Base-by-base conservation (phyloP, 1,140 invertebrate genomes). In the Aphelenchoides besseyi region DNA sequence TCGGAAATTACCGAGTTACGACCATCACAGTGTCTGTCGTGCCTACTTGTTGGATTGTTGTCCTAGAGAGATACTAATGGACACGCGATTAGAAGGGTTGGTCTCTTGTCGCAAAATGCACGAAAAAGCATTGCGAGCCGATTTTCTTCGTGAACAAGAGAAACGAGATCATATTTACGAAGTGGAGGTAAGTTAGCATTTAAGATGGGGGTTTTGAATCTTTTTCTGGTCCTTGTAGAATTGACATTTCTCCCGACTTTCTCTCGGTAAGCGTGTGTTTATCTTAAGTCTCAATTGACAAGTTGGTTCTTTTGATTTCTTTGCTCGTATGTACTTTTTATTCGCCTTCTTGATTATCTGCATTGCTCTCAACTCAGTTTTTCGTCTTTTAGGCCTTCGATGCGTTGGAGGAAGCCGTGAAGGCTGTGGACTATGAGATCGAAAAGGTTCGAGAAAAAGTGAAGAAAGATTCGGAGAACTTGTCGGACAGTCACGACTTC, bases 121-220 rank as follows among this genome's bases (percentile, higher is more conserved):
- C 52, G 81, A 82, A 69, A 74, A 80, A n/a, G 81, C 81, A 9
- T 81, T 83, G 33, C 80, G 76, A 62, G 83, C 75, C 23, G 81
- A 82, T 28, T 82, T 73, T 70, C 69, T 74, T 28, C 55, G 72
- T 16, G 83, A 76, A 12, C 81, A 82, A 68, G 75, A 77, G 55
- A 72, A 81, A 28, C 57, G 69, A 18, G 80, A 85, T 70, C 81
- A 84, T 67, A 82, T 83, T 57, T 82, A 84, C 36, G 81, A 82
- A 55, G 71, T 82, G 48, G 81, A 82, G 57, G 80, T 82, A 61
- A 68, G 74, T 69, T 37, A 37, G n/a, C 29, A 9, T 3, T 54
- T 8, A 53, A 8, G 1, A 18, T 62, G 52, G 12, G 2, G 16
- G 53, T 12, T 66, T 66, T 66, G 16, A 12, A 29, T 0, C 63